phyloP scores from a whole-genome alignment of 2,113 vertebrate genomes.

The Plotosus lineatus region DNA sequence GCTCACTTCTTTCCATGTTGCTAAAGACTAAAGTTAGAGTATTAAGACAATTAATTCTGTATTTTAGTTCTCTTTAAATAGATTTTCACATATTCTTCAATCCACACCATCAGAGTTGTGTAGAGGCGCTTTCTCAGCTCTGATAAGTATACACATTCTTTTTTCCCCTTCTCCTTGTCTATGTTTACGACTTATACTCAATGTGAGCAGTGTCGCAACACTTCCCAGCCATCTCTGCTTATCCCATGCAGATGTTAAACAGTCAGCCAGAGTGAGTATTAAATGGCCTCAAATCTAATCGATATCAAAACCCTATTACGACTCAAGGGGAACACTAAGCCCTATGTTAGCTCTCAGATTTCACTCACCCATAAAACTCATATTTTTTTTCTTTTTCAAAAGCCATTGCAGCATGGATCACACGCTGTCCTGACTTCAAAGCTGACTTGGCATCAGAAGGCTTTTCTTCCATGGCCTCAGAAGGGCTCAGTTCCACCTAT shows the following conservation, averaged over 20 bases:
- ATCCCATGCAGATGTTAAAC: constrained; percentile 69
- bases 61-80: background rate
- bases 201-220: constrained; percentile 28
- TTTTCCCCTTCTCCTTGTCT: background rate
- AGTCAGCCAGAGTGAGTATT: constrained; percentile 56
- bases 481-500: constrained; percentile 53
- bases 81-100: background rate
- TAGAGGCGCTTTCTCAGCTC: background rate
- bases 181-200: constrained; percentile 3
- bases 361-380: constrained; percentile 56
- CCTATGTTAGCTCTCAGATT: constrained; percentile 61
- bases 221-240: constrained; percentile 55
- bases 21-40: background rate
- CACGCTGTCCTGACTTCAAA: constrained; percentile 76
- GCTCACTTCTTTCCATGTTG: background rate
- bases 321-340: constrained; percentile 61
- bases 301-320: constrained; percentile 69
- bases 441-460: constrained; percentile 54
- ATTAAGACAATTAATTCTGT: background rate
- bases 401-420: constrained; percentile 61
- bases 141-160: background rate
- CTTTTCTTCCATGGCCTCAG: constrained; percentile 64
- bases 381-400: constrained; percentile 42
- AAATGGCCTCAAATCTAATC: constrained; percentile 71
- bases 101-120: background rate